Percentiles rank a stretch among this genome's conserved stretches.
phyloP scores from a whole-genome alignment of 2,888 invertebrate genomes.

The Tetanocera ferruginea region DNA sequence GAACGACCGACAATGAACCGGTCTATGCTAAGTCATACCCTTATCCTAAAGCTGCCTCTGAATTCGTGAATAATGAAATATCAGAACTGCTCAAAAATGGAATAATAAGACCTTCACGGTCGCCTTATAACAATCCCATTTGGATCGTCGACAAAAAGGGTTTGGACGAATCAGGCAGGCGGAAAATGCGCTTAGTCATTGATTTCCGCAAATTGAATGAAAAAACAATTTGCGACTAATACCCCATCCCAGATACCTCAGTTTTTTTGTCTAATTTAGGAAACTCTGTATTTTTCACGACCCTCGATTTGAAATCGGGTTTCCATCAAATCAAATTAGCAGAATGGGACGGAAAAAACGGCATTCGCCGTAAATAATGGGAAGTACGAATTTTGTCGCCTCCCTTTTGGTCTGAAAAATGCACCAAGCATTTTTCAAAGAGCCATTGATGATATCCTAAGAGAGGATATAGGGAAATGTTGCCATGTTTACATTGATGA shows the following conservation, averaged over 20 bases:
- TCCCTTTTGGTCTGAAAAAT: no score
- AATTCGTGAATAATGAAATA: no score
- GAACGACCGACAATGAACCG: no score
- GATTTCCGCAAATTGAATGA: no score
- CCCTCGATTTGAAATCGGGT: not conserved
- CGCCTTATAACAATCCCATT: constrained; percentile 8
- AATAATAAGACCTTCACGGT: no score
- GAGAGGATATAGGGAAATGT: no score
- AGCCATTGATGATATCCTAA: no score
- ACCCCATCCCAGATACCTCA: not conserved
- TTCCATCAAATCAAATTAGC: not conserved
- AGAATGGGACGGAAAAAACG: not conserved
- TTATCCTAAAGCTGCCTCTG: no score
- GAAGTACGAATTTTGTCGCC: not conserved
- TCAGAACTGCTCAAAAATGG: no score
- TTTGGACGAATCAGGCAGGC: not conserved
- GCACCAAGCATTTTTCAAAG: no score
- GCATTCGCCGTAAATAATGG: not conserved
- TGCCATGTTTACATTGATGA: constrained; percentile 33
- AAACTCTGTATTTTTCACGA: not conserved
- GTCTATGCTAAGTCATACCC: no score
- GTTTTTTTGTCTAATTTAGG: not conserved
- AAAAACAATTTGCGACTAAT: no score
- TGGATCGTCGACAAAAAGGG: constrained; percentile 38
- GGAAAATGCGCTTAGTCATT: not conserved